Base-by-base conservation (phyloP, 1,140 invertebrate genomes). In the Zaprionus taronus region DNA sequence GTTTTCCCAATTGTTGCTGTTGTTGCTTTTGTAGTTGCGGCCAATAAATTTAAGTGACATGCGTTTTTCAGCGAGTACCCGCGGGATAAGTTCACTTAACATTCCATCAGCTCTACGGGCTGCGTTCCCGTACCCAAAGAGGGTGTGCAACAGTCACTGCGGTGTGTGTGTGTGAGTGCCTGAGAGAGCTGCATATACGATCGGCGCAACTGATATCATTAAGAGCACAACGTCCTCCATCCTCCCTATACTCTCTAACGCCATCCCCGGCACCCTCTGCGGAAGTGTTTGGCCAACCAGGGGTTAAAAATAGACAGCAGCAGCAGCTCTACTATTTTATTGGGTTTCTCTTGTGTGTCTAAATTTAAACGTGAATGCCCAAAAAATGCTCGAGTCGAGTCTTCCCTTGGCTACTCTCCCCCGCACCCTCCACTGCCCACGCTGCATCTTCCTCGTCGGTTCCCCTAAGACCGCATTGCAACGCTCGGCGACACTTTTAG, bases 21-120 rank as follows among this genome's bases (percentile, higher is more conserved):
- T 79, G 56, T 69, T 81, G 70, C 41, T 80, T 20, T 69, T 76
- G 83, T 71, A 73, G 84, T 68, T 89, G 85, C 81, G 79, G 85
- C 81, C 86, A 90, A 90, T 90, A 90, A 90, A 90, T 90, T 90
- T 77, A 91, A 90, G 85, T 90, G 85, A 90, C 85, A 90, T 90
- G 85, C 85, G 79, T 90, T 90, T 90, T 90, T 90, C 85, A 81
- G 79, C 85, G 81, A 90, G 85, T 89, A 89, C 81, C 84, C 85
- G 85, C 85, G 85, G 81, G 81, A 84, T 79, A 90, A 79, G 74
- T 89, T 89, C 68, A 84, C 84, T 90, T 81, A 74, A 81, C 72
- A 90, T 89, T 89, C 75, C 84, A 76, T 61, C 55, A 69, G 53
- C 72, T 90, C 72, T 90, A 90, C 79, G 79, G 79, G 79, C 72